phyloP scores from a whole-genome alignment of 2,797 vertebrate genomes.

The Morelia viridis region DNA sequence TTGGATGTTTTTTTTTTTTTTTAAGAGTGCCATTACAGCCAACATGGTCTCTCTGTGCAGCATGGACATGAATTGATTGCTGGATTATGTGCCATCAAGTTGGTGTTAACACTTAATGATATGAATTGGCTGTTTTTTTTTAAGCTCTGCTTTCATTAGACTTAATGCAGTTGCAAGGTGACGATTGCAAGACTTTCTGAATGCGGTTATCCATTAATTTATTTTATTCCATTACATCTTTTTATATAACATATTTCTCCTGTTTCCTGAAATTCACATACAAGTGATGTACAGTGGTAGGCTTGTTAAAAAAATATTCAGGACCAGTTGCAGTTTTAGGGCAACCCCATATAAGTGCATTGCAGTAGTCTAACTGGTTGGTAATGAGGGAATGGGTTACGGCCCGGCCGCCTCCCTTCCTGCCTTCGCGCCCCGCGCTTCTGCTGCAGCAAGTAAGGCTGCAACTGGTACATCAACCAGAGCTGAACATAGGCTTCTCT shows the following conservation, averaged over 20 bases:
- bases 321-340: neutral
- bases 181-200: neutral
- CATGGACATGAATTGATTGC: neutral
- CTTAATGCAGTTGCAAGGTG: neutral
- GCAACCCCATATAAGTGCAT: neutral
- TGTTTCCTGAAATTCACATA: neutral
- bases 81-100: neutral
- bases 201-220: neutral
- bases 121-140: neutral
- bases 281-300: neutral
- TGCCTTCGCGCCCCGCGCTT: no score
- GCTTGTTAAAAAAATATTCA: neutral
- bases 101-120: neutral
- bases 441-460: neutral
- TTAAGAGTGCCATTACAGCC: neutral
- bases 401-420: no score
- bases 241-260: neutral
- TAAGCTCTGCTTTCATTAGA: neutral
- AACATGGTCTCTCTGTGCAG: neutral
- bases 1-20: neutral
- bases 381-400: neutral
- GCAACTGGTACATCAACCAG: neutral
- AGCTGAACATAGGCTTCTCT: neutral
- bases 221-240: neutral
- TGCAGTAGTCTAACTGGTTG: neutral